Evolutionary conservation across 2,888 invertebrate species (phyloP), one percentile per base, ranked within the genome.

Genomic region (Rotaria sp.): DNA sequence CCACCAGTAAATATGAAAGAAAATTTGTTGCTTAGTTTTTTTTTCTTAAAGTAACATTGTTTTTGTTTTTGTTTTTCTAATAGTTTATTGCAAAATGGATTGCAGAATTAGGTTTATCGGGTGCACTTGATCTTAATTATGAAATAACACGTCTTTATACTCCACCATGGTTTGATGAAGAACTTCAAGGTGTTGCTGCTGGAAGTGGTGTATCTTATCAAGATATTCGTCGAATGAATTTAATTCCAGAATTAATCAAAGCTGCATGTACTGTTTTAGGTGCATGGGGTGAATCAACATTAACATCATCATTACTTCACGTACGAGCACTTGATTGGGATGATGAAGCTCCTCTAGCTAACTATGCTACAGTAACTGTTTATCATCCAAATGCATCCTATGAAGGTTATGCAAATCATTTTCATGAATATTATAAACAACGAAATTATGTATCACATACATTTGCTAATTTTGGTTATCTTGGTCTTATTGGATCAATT

Each of bases 171-270:
- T 80, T 26, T n/a, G 80, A 80, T 45, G 80, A 80, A 45, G 80
- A 80, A 80, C 5, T 80, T 11, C 45, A 15, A 45, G 80, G 45
- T 26, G 4, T 80, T n/a, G 80, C 41, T 26, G 80, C 26, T 45
- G 67, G 67, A 21, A 67, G 67, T 67, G 67, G 67, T 67, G 21
- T 67, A 35, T 45, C 80, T 13, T 80, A 80, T 80, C 0, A 45
- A 45, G 10, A 45, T 45, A 21, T 41, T 45, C 41, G 80, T 80
- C 80, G 45, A 45, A 0, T 80, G 11, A 80, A 45, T 45, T 26
- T 80, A 13, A n/a, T 80, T 41, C 80, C 80, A n/a, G 80, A 80
- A 80, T n/a, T 80, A n/a, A 45, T 80, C n/a, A 45, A 80, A 80
- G 80, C 41, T 45, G 45, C 80, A 13, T 80, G 80, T n/a, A 80